Evolutionary conservation across 2,113 vertebrate genomes (phyloP), one percentile per base, ranked within the genome.

Genomic region (Apteryx owenii): DNA sequence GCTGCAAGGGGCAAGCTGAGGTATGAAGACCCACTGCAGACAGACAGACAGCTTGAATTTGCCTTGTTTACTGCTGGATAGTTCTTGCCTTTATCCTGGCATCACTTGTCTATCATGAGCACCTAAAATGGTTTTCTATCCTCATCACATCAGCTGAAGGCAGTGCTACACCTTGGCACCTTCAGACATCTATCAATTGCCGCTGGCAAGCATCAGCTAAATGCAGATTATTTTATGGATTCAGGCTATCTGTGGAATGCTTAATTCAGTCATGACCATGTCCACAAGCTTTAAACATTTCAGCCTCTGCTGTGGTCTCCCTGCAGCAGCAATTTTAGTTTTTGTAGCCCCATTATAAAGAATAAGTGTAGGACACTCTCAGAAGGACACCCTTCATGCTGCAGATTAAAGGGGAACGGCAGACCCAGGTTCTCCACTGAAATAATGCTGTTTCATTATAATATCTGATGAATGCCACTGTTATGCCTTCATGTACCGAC

Each of bases 271-370:
- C 10, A 9, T 0, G 5, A 36, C 25, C 22, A 1, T 0, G 3
- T 69, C 28, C 56, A 85, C 8, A 28, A 82, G 58, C 26, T 9
- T n/a, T 70, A 28, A 53, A 46, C n/a, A 12, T 64, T 3, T 31
- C 33, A 77, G 31, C 26, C 1, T 0, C 69, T 51, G 23, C 0
- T 0, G 23, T 33, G 21, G 22, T 56, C 1, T 50, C 70, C 53
- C 38, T 54, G 29, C 75, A 3, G 28, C 5, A 58, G 61, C 54
- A 31, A 31, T 75, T 29, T 29, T 56, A 72, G 46, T 38, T 85
- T 40, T 22, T 68, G 62, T 83, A 84, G 5, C 38, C 71, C 36
- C 0, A 0, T 40, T 69, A 22, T 4, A 6, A 84, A 81, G 48
- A 46, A 22, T 5, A 15, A 58, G 31, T 5, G 2, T 1, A 60